Evolutionary conservation across 2,888 invertebrate species (phyloP), one percentile per base, ranked within the genome.

Genomic region (Itoplectis maculator): DNA sequence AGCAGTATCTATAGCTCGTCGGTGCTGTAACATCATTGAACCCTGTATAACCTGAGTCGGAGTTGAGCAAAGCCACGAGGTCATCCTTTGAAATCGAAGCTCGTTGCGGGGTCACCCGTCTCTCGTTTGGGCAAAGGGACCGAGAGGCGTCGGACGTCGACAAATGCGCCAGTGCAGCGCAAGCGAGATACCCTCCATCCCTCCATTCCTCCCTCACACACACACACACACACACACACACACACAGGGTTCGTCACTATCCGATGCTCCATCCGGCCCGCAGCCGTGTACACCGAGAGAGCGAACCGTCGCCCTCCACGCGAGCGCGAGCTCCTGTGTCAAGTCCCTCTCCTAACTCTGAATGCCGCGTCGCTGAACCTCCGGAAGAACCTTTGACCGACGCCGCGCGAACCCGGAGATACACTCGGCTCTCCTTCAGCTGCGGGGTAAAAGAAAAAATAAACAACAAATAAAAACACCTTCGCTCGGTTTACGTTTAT

Each of bases 71-170:
- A 82, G 79, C 76, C 76, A 68, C 76, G 75, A 82, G 79, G 82
- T 82, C 84, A 79, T 68, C 77, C 82, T 85, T 84, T 85, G 81
- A 84, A 81, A 85, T 81, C 79, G 80, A 84, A 82, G 66, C 76
- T 66, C 73, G 66, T 73, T 61, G 73, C 40, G 29, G 29, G 29
- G 29, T 29, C 29, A 5, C 29, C 5, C 29, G 47, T 59, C 77
- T 68, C 69, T 51, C 83, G 75, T 76, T 68, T 59, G 45, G 61
- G 9, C n/a, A 65, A 54, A 76, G 61, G 51, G 68, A 56, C 66
- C n/a, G 29, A 29, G 76, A 76, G 79, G 66, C 79, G 79, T 79
- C 70, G 74, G 61, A 76, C 75, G 61, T 79, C 75, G 79, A 82
- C 75, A 82, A 82, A 82, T 79, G 79, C 75, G 79, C 75, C 61